Percentiles rank a stretch among this genome's conserved stretches.
phyloP scores from a whole-genome alignment of 2,113 vertebrate genomes.

The Castor canadensis region DNA sequence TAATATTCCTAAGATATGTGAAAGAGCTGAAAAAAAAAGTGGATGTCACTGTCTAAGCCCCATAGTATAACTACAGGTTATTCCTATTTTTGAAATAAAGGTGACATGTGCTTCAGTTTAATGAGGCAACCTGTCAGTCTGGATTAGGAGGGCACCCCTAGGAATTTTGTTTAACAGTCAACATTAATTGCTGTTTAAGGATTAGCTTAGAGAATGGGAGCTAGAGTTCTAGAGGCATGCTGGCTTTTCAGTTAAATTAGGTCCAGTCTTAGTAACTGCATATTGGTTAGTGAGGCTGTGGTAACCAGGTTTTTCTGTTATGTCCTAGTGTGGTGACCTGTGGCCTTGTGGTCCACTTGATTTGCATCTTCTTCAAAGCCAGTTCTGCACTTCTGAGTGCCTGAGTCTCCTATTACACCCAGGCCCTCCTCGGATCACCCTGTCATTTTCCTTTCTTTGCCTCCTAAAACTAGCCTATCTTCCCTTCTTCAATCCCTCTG shows the following conservation, averaged over 20 bases:
- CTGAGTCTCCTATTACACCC: neutral
- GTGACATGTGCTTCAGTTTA: neutral
- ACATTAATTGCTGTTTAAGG: neutral
- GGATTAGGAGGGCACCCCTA: neutral
- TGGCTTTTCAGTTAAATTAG: neutral
- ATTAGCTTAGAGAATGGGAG: neutral
- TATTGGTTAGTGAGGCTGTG: neutral
- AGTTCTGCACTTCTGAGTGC: neutral
- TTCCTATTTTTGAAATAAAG: neutral
- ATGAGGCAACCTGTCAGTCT: neutral
- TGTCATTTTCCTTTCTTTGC: neutral
- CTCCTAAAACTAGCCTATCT: neutral
- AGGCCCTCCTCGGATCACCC: accelerated
- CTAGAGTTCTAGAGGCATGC: neutral
- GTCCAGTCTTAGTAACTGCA: neutral
- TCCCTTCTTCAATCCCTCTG: too few species aligned
- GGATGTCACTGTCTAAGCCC: neutral
- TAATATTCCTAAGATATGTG: neutral
- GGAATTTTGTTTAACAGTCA: neutral
- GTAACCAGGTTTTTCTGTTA: neutral
- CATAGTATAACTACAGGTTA: neutral
- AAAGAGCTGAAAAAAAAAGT: neutral
- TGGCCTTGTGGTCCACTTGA: neutral
- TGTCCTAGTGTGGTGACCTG: neutral
- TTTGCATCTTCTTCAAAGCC: neutral